phyloP scores from a whole-genome alignment of 2,888 invertebrate genomes.

The Dinocampus coccinellae region DNA sequence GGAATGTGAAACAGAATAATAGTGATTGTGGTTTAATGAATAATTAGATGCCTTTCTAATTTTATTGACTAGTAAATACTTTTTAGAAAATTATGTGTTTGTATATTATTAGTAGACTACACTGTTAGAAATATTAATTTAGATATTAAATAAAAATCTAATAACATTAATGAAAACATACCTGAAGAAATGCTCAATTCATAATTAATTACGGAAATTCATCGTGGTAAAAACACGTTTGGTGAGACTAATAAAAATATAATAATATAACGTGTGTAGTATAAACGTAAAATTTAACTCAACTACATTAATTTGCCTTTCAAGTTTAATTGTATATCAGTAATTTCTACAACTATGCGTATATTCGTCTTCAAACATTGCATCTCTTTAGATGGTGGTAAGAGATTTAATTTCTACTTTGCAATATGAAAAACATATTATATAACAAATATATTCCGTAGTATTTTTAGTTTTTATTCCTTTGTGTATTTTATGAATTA shows the following conservation, averaged over 20 bases:
- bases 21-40: no score
- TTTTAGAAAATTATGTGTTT: no score
- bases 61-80: no score
- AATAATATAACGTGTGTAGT: neutral
- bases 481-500: neutral
- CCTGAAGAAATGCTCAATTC: slow-evolving; percentile 51
- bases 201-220: slow-evolving; percentile 28
- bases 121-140: neutral
- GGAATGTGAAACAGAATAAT: no score
- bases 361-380: slow-evolving; percentile 65
- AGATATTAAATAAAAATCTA: neutral
- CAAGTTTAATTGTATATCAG: neutral
- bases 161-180: slow-evolving; percentile 36
- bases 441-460: no score
- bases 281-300: neutral
- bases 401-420: neutral
- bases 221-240: slow-evolving; percentile 32
- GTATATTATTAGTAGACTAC: neutral
- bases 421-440: slow-evolving; percentile 44
- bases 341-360: slow-evolving; percentile 50
- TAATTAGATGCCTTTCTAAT: no score
- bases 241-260: slow-evolving; percentile 35
- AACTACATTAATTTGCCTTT: neutral
- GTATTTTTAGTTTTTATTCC: neutral
- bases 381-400: slow-evolving; percentile 61